Percentiles rank a stretch among this genome's conserved stretches.
Evolutionary conservation across 1,140 invertebrate genomes (phyloP).

Genomic region (Yoshiicerus persimilis): DNA sequence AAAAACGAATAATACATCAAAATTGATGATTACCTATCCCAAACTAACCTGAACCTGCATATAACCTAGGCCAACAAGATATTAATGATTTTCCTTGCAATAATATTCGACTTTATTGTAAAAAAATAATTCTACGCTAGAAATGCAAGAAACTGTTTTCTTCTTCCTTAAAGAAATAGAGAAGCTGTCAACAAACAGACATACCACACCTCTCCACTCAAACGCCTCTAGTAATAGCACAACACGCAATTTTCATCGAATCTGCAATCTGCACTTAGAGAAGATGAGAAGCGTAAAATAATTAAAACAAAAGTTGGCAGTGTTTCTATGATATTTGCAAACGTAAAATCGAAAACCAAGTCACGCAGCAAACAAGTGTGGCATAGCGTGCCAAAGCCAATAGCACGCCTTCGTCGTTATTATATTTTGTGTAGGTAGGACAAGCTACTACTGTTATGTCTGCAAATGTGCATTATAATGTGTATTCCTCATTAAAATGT

Average conservation of each 20-base stretch:
- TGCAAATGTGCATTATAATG: too few relatives aligned
- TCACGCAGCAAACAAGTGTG: neutral
- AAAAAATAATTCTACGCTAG: too few relatives aligned
- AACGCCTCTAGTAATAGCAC: neutral
- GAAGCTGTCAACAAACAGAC: neutral
- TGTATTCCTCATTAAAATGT: neutral
- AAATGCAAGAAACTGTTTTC: neutral
- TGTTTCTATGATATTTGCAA: neutral
- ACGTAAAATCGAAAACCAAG: neutral
- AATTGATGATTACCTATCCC: too few relatives aligned
- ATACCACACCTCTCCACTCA: neutral
- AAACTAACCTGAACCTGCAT: too few relatives aligned
- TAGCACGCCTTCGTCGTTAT: neutral
- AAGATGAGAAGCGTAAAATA: neutral
- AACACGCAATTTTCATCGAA: neutral
- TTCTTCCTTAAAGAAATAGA: neutral
- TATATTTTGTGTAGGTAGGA: too few relatives aligned
- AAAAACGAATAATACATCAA: too few relatives aligned
- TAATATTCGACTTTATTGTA: too few relatives aligned
- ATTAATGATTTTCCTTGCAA: too few relatives aligned
- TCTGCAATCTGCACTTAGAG: neutral
- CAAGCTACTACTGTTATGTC: too few relatives aligned
- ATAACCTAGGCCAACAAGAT: too few relatives aligned
- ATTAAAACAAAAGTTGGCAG: neutral
- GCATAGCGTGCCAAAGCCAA: neutral